phyloP scores from a whole-genome alignment of 1,140 invertebrate species.

The Doryteuthis pealeii region DNA sequence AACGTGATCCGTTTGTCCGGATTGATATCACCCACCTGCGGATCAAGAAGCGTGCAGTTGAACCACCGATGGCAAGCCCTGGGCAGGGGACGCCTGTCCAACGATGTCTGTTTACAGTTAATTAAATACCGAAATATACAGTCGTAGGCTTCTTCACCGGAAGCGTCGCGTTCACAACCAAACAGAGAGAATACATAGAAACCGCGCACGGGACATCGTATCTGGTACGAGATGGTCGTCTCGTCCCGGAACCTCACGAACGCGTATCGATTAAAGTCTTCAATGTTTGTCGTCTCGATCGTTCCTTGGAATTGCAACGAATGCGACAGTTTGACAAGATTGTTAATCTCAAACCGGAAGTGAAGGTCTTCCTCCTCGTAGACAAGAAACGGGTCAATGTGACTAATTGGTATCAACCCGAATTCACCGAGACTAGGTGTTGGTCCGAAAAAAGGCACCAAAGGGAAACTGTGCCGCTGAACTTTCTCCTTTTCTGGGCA shows the following conservation, averaged over 20 bases:
- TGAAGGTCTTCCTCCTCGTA: constrained; percentile 50
- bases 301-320: constrained; percentile 48
- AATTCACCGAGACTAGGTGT: constrained; percentile 42
- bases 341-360: constrained; percentile 47
- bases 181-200: constrained; percentile 55
- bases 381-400: constrained; percentile 49
- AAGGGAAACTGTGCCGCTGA: constrained; percentile 46
- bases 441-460: constrained; percentile 53
- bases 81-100: constrained; percentile 48
- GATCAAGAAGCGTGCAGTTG: constrained; percentile 51
- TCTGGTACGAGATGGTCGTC: constrained; percentile 42
- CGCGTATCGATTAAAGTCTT: constrained; percentile 52
- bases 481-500: constrained; percentile 47
- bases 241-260: constrained; percentile 48
- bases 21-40: constrained; percentile 48
- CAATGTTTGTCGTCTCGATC: constrained; percentile 37
- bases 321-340: constrained; percentile 42
- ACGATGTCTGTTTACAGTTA: constrained; percentile 48
- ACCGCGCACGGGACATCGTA: constrained; percentile 53
- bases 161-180: constrained; percentile 37
- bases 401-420: constrained; percentile 48
- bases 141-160: constrained; percentile 32
- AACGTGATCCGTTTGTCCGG: constrained; percentile 44
- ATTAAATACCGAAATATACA: constrained; percentile 55
- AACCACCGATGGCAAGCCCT: constrained; percentile 55